Conservation (phyloP, 1,140 invertebrate genomes). For the Alviniconcha marisindica region DNA sequence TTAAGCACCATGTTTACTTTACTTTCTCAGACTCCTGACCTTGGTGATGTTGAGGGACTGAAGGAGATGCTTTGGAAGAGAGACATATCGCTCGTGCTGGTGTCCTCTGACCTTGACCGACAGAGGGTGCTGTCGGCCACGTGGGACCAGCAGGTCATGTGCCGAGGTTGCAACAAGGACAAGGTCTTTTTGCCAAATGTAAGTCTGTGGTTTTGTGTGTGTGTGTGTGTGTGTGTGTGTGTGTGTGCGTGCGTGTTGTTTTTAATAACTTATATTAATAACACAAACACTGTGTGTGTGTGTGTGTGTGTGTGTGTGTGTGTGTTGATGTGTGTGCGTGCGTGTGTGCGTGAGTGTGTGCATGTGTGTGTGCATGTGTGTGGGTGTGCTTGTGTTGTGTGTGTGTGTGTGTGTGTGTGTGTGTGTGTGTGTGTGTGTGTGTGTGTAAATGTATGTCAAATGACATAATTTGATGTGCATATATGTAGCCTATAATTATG, state of each 20-base stretch:
- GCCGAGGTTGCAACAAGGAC: background rate
- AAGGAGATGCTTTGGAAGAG: background rate
- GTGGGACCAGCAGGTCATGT: slow-evolving; percentile 12
- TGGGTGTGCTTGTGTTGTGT: no score
- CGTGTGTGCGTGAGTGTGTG: no score
- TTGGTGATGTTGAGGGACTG: background rate
- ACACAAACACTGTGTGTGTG: no score
- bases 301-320: background rate
- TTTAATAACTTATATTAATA: background rate
- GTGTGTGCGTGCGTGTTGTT: no score
- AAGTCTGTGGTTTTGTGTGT: background rate
- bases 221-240: no score
- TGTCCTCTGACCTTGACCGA: background rate
- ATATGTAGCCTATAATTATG: no score
- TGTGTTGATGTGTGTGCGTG: background rate
- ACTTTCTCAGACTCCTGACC: background rate
- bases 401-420: no score
- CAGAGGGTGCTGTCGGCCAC: background rate
- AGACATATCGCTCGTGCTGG: background rate
- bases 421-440: background rate
- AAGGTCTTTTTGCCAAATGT: background rate
- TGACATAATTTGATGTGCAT: no score
- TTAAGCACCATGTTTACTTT: background rate
- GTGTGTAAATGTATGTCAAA: no score
- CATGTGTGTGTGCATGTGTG: no score